phyloP scores from a whole-genome alignment of 1,140 invertebrate genomes.

The Pararge aegeria region DNA sequence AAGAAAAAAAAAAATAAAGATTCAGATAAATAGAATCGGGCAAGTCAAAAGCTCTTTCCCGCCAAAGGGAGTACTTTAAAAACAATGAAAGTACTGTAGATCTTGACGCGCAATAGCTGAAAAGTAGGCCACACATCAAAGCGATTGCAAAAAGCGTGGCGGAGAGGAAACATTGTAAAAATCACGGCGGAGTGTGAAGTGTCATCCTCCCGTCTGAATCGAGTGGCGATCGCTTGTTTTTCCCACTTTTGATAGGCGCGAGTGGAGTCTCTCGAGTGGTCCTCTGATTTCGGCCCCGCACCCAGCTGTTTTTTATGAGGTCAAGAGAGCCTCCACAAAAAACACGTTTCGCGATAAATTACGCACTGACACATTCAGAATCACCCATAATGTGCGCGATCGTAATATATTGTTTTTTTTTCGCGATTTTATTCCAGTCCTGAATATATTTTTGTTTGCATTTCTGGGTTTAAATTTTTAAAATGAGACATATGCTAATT shows the following conservation, averaged over 20 bases:
- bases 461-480: not conserved
- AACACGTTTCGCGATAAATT: slow-evolving; percentile 73
- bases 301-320: slow-evolving; percentile 74
- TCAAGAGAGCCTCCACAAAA: slow-evolving; percentile 75
- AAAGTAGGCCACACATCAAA: slow-evolving; percentile 56
- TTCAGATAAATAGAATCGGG: not conserved
- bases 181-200: slow-evolving; percentile 76
- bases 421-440: slow-evolving; percentile 39
- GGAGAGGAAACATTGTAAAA: slow-evolving; percentile 74
- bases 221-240: slow-evolving; percentile 78
- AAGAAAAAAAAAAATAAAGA: not conserved
- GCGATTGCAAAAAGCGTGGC: slow-evolving; percentile 61
- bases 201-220: slow-evolving; percentile 65
- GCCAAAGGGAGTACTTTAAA: slow-evolving; percentile 18
- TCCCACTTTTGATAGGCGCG: slow-evolving; percentile 73
- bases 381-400: slow-evolving; percentile 71
- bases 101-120: slow-evolving; percentile 19
- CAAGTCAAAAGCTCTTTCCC: slow-evolving; percentile 1
- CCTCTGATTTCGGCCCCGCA: slow-evolving; percentile 62
- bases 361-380: slow-evolving; percentile 77
- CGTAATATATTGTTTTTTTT: slow-evolving; percentile 66
- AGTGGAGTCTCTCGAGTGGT: slow-evolving; percentile 58
- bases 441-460: slow-evolving; percentile 11
- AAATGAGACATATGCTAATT: too few species aligned
- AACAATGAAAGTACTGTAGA: slow-evolving; percentile 23